These are phyloP conservation scores for Pteronotus mesoamericanus DNA, from an alignment of 2,797 vertebrate genomes.

Conservation along the genomic window DNA sequence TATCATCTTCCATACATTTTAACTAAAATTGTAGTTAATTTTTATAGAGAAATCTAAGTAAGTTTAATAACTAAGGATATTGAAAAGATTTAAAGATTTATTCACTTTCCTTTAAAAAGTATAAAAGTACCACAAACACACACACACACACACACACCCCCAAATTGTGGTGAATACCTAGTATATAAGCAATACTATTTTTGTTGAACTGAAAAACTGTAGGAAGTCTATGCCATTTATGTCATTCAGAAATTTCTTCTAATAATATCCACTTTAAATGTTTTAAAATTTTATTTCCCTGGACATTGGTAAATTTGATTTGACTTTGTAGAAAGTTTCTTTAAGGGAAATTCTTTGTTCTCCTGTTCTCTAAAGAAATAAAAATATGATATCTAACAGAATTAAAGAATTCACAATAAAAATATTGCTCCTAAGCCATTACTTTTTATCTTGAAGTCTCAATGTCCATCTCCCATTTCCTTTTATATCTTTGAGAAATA, in stretches of 20 bases:
- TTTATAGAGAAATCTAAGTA: background rate
- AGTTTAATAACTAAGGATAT: background rate
- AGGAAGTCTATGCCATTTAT: background rate
- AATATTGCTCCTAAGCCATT: background rate
- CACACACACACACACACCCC: too few relatives aligned
- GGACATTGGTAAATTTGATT: background rate
- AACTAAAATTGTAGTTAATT: slow-evolving; percentile 7
- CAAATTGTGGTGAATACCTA: background rate
- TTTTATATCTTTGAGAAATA: slow-evolving; percentile 65
- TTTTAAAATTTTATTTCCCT: background rate
- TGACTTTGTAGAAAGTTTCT: background rate
- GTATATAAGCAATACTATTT: background rate
- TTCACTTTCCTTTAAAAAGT: background rate
- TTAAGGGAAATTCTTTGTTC: background rate
- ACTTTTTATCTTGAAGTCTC: background rate
- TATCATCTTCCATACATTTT: background rate
- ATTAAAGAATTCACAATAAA: background rate
- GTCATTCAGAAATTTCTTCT: background rate
- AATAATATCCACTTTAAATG: background rate
- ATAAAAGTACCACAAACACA: too few relatives aligned
- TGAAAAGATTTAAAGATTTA: slow-evolving; percentile 7
- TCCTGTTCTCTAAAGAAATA: background rate
- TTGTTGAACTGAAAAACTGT: background rate
- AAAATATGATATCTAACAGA: slow-evolving; percentile 18
- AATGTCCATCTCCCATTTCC: slow-evolving; percentile 7